Percentiles rank a stretch among this genome's conserved stretches.
phyloP scores from a whole-genome alignment of 2,888 invertebrate species.

The Plebejus argus region DNA sequence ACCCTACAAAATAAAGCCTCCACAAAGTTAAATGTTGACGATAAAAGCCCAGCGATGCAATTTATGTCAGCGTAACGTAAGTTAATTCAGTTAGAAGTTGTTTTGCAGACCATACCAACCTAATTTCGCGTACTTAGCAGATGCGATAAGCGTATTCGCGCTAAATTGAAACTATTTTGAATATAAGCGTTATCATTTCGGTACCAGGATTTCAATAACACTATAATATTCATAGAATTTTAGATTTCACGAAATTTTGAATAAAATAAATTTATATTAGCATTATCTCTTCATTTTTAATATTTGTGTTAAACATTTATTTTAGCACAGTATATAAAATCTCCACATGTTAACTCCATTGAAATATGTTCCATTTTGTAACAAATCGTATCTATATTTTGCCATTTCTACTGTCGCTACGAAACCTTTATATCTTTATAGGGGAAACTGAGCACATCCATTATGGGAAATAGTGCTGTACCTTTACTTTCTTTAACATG shows the following conservation, averaged over 20 bases:
- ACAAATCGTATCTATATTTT: neutral
- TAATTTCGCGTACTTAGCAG: slow-evolving; percentile 32
- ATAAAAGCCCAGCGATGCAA: slow-evolving; percentile 40
- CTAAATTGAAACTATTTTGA: slow-evolving; percentile 34
- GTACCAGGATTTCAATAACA: neutral
- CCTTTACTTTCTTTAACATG: slow-evolving; percentile 33
- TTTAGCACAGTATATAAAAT: no score
- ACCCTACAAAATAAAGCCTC: slow-evolving; percentile 26
- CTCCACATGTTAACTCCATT: no score
- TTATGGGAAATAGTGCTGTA: slow-evolving; percentile 28
- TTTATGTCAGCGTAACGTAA: slow-evolving; percentile 41
- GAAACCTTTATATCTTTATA: slow-evolving; percentile 29
- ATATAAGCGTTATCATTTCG: neutral
- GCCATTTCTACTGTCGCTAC: slow-evolving; percentile 15
- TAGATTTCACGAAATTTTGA: neutral
- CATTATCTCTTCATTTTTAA: no score
- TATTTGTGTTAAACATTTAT: no score
- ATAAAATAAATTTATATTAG: no score
- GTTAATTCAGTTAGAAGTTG: slow-evolving; percentile 41
- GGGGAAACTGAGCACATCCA: slow-evolving; percentile 11
- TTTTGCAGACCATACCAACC: slow-evolving; percentile 37
- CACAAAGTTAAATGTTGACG: slow-evolving; percentile 38
- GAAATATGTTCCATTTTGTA: neutral
- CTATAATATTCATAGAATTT: neutral
- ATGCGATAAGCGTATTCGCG: slow-evolving; percentile 32